Conservation (phyloP, 2,888 invertebrate species). For the Lithophane leautieri region DNA sequence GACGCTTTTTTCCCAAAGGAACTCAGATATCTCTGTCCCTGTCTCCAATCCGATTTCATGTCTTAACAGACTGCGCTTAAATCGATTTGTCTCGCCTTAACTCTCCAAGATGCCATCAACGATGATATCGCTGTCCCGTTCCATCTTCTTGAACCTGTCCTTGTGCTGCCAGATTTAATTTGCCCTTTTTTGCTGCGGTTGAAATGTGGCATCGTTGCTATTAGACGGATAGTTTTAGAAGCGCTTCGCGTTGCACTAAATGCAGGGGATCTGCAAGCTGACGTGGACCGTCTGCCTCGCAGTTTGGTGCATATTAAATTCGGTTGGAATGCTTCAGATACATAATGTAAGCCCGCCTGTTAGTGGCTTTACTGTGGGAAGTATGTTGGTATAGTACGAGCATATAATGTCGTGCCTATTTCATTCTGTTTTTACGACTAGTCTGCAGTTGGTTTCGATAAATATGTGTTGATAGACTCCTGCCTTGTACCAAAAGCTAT, state of each 20-base stretch:
- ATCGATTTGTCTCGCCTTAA: conserved; percentile 86
- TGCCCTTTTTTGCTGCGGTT: conserved; percentile 77
- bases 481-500: conserved; percentile 52
- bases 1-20: conserved; percentile 75
- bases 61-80: conserved; percentile 78
- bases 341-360: conserved; percentile 45
- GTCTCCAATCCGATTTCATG: conserved; percentile 78
- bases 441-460: conserved; percentile 48
- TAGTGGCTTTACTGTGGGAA: conserved; percentile 55
- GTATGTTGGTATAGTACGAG: conserved; percentile 47
- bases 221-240: conserved; percentile 70
- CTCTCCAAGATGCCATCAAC: conserved; percentile 76
- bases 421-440: conserved; percentile 58
- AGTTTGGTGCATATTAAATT: conserved; percentile 62
- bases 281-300: conserved; percentile 29
- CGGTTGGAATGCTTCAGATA: conserved; percentile 42
- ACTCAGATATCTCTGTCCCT: conserved; percentile 75
- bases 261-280: conserved; percentile 61
- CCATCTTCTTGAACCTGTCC: conserved; percentile 80
- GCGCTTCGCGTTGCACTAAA: conserved; percentile 65
- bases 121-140: conserved; percentile 76
- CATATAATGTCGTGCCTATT: conserved; percentile 52
- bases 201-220: conserved; percentile 70
- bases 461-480: conserved; percentile 39
- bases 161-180: conserved; percentile 79